A percentile compares a stretch with the other conserved stretches of the same genome.
Evolutionary conservation across 1,140 invertebrate species (phyloP).

Genomic region (Rhyzopertha dominica): DNA sequence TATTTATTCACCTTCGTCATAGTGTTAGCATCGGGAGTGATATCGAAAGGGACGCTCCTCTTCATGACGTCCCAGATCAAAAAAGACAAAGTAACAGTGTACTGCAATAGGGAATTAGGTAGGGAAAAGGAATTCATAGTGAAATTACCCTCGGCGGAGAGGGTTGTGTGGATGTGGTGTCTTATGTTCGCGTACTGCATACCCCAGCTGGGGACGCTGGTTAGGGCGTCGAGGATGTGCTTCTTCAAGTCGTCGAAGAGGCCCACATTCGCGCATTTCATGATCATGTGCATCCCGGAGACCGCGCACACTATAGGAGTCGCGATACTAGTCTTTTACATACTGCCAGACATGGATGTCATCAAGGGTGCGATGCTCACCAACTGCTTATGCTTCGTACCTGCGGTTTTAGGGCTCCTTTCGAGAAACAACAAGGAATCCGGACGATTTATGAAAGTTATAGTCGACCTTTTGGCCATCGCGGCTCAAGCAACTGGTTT

Average conservation of each 20-base stretch:
- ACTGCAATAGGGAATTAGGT: slow-evolving; percentile 82
- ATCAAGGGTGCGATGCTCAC: slow-evolving; percentile 91
- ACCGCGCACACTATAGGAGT: slow-evolving; percentile 81
- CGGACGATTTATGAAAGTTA: slow-evolving; percentile 69
- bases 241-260: slow-evolving; percentile 82
- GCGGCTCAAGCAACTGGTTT: slow-evolving; percentile 83
- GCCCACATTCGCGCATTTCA: slow-evolving; percentile 58
- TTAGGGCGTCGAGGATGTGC: slow-evolving; percentile 80
- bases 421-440: slow-evolving; percentile 77
- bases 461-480: slow-evolving; percentile 77
- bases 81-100: slow-evolving; percentile 65
- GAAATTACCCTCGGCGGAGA: slow-evolving; percentile 71
- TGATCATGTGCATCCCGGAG: slow-evolving; percentile 74
- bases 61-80: slow-evolving; percentile 89
- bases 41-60: slow-evolving; percentile 79
- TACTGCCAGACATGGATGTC: slow-evolving; percentile 86
- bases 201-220: slow-evolving; percentile 80
- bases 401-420: slow-evolving; percentile 70
- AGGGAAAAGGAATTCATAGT: slow-evolving; percentile 78
- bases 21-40: slow-evolving; percentile 74
- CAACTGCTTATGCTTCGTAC: slow-evolving; percentile 87
- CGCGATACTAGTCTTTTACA: slow-evolving; percentile 75
- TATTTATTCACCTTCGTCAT: slow-evolving; percentile 81
- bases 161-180: slow-evolving; percentile 90
- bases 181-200: slow-evolving; percentile 80